phyloP scores from a whole-genome alignment of 2,888 invertebrate species.

The Macrosoma leucophasiata region DNA sequence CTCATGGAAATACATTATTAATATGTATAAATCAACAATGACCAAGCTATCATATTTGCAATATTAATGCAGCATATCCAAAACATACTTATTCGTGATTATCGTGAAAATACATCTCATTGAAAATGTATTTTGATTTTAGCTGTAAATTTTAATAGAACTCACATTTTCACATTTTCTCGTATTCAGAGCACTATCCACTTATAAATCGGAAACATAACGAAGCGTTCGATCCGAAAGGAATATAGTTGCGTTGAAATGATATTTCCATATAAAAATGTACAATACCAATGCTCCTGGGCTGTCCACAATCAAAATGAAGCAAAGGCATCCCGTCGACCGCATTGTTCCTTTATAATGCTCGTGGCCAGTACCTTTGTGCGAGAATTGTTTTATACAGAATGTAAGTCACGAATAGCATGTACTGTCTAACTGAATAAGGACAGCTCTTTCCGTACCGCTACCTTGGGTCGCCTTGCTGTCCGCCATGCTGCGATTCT shows the following conservation, averaged over 20 bases:
- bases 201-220: too few species aligned
- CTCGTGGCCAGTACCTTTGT: conserved; percentile 70
- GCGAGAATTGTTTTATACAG: conserved; percentile 72
- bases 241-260: conserved; percentile 11
- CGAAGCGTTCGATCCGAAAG: conserved; percentile 9
- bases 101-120: too few species aligned
- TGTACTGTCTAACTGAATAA: conserved; percentile 67
- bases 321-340: conserved; percentile 58
- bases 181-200: too few species aligned
- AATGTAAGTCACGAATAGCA: conserved; percentile 73
- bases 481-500: conserved; percentile 34
- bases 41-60: too few species aligned
- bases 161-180: too few species aligned
- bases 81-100: too few species aligned
- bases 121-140: too few species aligned
- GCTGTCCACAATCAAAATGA: conserved; percentile 65
- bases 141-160: too few species aligned
- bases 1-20: too few species aligned
- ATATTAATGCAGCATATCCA: too few species aligned
- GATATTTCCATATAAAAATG: conserved; percentile 14
- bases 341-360: conserved; percentile 68
- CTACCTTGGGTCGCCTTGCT: conserved; percentile 40
- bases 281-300: conserved; percentile 31
- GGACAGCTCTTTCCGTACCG: conserved; percentile 44
- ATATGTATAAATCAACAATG: too few species aligned